Evolutionary conservation across 2,888 invertebrate species (phyloP).

Genomic region (Pseudoips prasinana): DNA sequence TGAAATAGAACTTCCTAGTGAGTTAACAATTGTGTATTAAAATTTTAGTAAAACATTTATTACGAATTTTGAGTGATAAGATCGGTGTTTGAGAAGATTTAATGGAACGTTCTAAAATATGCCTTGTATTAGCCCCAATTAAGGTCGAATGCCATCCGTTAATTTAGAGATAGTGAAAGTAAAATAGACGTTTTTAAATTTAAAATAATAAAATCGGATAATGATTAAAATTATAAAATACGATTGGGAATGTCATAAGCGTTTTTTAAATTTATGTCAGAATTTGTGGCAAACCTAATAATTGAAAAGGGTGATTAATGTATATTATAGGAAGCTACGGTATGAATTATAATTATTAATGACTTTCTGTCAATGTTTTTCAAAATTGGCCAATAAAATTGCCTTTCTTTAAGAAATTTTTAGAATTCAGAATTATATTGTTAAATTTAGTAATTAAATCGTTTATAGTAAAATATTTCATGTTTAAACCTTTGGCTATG

Average conservation of each 20-base stretch:
- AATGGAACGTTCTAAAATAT: too few species aligned
- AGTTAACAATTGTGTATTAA: too few species aligned
- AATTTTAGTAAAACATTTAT: too few species aligned
- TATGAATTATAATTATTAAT: background rate
- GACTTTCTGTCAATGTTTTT: conserved; percentile 27
- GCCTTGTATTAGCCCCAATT: too few species aligned
- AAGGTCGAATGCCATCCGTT: too few species aligned
- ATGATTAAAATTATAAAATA: conserved; percentile 12
- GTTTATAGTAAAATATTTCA: conserved; percentile 42
- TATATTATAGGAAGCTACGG: too few species aligned
- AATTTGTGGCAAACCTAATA: background rate
- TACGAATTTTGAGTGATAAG: too few species aligned
- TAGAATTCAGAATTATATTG: conserved; percentile 45
- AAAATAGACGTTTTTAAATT: conserved; percentile 1
- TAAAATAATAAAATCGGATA: conserved; percentile 1
- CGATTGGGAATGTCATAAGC: too few species aligned
- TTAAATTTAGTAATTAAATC: conserved; percentile 35
- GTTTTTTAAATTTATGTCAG: too few species aligned
- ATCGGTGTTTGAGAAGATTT: too few species aligned
- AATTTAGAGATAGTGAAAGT: too few species aligned
- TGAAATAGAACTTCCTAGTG: too few species aligned
- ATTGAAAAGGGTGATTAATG: background rate
- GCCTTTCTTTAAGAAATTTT: conserved; percentile 57
- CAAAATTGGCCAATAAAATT: conserved; percentile 58
- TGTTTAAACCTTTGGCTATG: conserved; percentile 40